Percentiles rank a stretch among this genome's conserved stretches.
Conservation (phyloP, 92 coral and sea anemone genomes). For the Porites rus region DNA sequence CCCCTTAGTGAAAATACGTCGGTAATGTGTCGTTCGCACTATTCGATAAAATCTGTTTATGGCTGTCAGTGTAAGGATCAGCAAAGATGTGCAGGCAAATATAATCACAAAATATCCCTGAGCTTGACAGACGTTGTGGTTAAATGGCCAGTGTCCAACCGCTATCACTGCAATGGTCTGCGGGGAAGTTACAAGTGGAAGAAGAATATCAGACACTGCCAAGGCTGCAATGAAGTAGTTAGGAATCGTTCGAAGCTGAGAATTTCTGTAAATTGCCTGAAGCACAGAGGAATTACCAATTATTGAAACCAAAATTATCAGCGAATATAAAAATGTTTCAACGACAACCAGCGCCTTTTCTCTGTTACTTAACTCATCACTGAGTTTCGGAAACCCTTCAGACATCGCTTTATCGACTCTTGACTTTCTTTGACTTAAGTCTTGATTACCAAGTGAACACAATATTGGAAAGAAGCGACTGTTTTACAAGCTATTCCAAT, state of each 20-base stretch:
- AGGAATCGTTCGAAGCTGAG: conserved; percentile 49
- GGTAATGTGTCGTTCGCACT: conserved; percentile 59
- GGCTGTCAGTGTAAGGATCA: conserved; percentile 69
- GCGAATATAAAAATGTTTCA: conserved; percentile 45
- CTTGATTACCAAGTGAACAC: no score
- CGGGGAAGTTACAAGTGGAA: conserved; percentile 43
- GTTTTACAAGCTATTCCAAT: no score
- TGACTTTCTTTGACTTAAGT: no score
- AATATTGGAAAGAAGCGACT: no score
- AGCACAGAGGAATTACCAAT: conserved; percentile 67
- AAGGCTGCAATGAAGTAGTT: conserved; percentile 68
- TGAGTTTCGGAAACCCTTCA: neutral
- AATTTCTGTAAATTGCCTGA: conserved; percentile 67
- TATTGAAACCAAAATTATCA: conserved; percentile 23
- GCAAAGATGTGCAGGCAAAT: conserved; percentile 66
- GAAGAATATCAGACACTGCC: conserved; percentile 65
- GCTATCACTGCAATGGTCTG: conserved; percentile 63
- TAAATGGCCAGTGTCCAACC: conserved; percentile 67
- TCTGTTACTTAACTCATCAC: neutral
- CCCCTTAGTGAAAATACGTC: conserved; percentile 44
- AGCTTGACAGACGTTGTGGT: conserved; percentile 63
- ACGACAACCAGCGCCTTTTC: neutral
- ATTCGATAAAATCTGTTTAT: conserved; percentile 68
- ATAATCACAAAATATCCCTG: conserved; percentile 71
- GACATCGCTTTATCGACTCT: neutral